Evolutionary conservation across 2,888 invertebrate genomes (phyloP).

Genomic region (Iselma pallidipennis): DNA sequence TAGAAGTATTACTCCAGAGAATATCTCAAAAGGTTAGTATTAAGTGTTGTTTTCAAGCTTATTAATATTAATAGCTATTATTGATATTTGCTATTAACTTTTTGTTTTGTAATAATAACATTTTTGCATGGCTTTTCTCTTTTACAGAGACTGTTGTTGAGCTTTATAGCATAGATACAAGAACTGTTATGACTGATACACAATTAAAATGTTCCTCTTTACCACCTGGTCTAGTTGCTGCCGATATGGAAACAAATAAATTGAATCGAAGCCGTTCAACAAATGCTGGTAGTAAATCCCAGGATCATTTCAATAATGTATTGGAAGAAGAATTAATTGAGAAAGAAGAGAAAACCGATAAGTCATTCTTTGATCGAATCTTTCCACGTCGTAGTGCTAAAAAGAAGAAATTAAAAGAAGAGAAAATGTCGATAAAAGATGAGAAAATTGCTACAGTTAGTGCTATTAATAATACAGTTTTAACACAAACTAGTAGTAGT

Average conservation of each 20-base stretch:
- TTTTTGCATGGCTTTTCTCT: constrained; percentile 32
- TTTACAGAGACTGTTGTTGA: constrained; percentile 54
- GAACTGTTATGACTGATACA: constrained; percentile 51
- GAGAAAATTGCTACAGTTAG: constrained; percentile 55
- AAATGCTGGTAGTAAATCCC: constrained; percentile 53
- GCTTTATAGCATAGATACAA: constrained; percentile 48
- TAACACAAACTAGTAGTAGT: constrained; percentile 52
- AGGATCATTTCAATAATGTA: constrained; percentile 43
- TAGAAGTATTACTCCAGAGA: constrained; percentile 67
- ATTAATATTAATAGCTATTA: neutral
- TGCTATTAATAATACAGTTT: constrained; percentile 1
- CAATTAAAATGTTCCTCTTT: constrained; percentile 68
- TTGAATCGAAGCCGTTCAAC: constrained; percentile 58
- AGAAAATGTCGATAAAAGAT: constrained; percentile 47
- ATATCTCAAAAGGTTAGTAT: constrained; percentile 45
- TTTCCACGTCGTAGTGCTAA: constrained; percentile 72
- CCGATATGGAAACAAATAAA: constrained; percentile 56
- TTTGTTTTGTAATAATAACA: neutral
- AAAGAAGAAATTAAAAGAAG: constrained; percentile 64
- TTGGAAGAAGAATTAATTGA: constrained; percentile 48
- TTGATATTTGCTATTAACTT: constrained; percentile 1
- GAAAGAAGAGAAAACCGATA: constrained; percentile 59
- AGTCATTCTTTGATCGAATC: constrained; percentile 68
- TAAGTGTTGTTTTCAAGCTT: neutral
- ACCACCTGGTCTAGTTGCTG: constrained; percentile 64